These are phyloP conservation scores for Salvator merianae DNA, from an alignment of 2,113 vertebrate genomes.

Conservation along the genomic window DNA sequence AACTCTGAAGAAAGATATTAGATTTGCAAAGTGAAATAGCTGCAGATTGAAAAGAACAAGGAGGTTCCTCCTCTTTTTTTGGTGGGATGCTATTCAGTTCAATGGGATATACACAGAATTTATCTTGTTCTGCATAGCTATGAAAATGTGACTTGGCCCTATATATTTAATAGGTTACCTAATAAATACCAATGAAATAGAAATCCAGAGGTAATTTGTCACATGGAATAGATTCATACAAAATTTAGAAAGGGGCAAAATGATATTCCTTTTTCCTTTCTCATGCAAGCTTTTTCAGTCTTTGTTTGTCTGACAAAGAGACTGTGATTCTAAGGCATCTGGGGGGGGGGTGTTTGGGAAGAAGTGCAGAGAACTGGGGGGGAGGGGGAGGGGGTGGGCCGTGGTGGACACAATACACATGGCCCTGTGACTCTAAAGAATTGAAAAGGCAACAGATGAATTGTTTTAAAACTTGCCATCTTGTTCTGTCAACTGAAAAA, in stretches of 20 bases:
- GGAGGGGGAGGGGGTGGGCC: background rate
- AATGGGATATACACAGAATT: background rate
- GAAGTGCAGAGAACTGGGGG: background rate
- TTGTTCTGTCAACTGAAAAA: background rate
- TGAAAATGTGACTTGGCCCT: background rate
- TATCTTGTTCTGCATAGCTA: background rate
- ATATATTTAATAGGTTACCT: background rate
- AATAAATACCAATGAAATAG: slow-evolving; percentile 10
- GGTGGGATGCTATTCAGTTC: background rate
- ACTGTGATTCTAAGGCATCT: background rate
- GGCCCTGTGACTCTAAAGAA: background rate
- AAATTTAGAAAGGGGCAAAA: slow-evolving; percentile 8
- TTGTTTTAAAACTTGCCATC: background rate
- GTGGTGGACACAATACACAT: background rate
- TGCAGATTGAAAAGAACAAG: background rate
- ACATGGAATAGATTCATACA: background rate
- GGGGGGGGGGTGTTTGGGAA: background rate
- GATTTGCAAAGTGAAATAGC: slow-evolving; percentile 4
- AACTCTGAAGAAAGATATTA: background rate
- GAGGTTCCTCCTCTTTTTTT: background rate
- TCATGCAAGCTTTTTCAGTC: slow-evolving; percentile 19
- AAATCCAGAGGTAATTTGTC: background rate
- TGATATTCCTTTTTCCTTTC: background rate
- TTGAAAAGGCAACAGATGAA: slow-evolving; percentile 2
- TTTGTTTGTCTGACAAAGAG: slow-evolving; percentile 16